Evolutionary conservation across 2,797 vertebrate genomes (phyloP).

Genomic region (Microchirus variegatus): DNA sequence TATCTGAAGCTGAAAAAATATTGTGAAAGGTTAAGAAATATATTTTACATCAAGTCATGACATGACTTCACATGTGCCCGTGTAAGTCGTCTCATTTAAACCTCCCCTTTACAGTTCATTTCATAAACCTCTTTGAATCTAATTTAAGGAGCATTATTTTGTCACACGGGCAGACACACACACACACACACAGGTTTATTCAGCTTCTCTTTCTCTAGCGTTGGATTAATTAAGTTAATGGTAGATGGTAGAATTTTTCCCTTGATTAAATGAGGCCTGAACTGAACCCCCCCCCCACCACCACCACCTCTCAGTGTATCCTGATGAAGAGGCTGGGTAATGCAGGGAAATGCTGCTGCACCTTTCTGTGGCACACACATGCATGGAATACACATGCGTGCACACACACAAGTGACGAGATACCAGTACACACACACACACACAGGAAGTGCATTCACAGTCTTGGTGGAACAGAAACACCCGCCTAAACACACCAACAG

Average conservation of each 20-base stretch:
- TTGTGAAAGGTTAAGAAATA: too few species aligned
- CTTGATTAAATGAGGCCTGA: constrained; percentile 79
- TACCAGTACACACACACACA: constrained; percentile 1
- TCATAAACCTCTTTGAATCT: constrained; percentile 22
- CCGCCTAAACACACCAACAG: constrained; percentile 22
- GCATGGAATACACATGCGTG: constrained; percentile 22
- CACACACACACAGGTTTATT: constrained; percentile 34
- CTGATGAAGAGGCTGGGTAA: constrained; percentile 59
- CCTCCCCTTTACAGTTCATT: constrained; percentile 6
- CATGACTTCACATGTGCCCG: constrained; percentile 2
- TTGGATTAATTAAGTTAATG: constrained; percentile 83
- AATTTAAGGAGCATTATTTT: constrained; percentile 17
- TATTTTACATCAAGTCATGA: constrained; percentile 7
- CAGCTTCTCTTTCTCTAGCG: constrained; percentile 42
- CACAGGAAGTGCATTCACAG: background rate
- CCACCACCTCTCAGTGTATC: constrained; percentile 10
- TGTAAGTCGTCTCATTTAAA: constrained; percentile 20
- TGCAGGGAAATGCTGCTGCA: constrained; percentile 46
- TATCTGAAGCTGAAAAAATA: too few species aligned
- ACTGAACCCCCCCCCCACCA: constrained; percentile 58
- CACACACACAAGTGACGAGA: background rate
- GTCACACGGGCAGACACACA: constrained; percentile 29
- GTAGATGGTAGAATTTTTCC: constrained; percentile 75
- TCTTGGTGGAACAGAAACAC: constrained; percentile 8
- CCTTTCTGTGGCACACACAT: constrained; percentile 4